Evolutionary conservation across 2,888 invertebrate genomes (phyloP).

Genomic region (Coenonympha arcania): DNA sequence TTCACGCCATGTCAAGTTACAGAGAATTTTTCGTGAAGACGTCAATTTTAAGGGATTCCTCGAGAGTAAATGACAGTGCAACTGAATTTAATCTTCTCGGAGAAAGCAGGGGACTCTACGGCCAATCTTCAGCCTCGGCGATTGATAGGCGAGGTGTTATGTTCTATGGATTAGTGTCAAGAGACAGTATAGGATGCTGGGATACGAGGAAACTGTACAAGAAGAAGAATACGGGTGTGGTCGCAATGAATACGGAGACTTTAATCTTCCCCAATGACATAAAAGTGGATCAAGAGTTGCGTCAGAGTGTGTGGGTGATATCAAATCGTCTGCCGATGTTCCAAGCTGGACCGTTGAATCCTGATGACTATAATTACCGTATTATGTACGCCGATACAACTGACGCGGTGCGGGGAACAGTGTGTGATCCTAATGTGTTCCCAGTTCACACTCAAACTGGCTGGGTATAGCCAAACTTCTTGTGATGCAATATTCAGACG

Average conservation of each 20-base stretch:
- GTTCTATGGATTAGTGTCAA: slow-evolving; percentile 85
- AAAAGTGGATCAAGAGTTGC: slow-evolving; percentile 79
- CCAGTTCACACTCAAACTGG: not conserved
- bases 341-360: slow-evolving; percentile 77
- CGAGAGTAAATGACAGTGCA: slow-evolving; percentile 46
- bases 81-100: slow-evolving; percentile 54
- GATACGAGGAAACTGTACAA: slow-evolving; percentile 81
- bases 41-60: slow-evolving; percentile 76
- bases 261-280: slow-evolving; percentile 87
- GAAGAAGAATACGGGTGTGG: slow-evolving; percentile 75
- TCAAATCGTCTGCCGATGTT: slow-evolving; percentile 83
- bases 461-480: not conserved
- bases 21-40: slow-evolving; percentile 83
- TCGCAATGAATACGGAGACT: slow-evolving; percentile 76
- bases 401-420: slow-evolving; percentile 77
- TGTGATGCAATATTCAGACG: too few relatives aligned
- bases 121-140: slow-evolving; percentile 83
- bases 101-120: slow-evolving; percentile 73
- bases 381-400: slow-evolving; percentile 78
- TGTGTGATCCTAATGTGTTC: slow-evolving; percentile 77
- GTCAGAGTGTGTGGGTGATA: slow-evolving; percentile 83
- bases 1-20: slow-evolving; percentile 87
- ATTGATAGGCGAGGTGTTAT: slow-evolving; percentile 81
- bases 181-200: slow-evolving; percentile 86
- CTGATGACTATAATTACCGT: slow-evolving; percentile 80